These are phyloP conservation scores for Cenopis cana DNA, from an alignment of 2,888 invertebrate species.

Conservation along the genomic window DNA sequence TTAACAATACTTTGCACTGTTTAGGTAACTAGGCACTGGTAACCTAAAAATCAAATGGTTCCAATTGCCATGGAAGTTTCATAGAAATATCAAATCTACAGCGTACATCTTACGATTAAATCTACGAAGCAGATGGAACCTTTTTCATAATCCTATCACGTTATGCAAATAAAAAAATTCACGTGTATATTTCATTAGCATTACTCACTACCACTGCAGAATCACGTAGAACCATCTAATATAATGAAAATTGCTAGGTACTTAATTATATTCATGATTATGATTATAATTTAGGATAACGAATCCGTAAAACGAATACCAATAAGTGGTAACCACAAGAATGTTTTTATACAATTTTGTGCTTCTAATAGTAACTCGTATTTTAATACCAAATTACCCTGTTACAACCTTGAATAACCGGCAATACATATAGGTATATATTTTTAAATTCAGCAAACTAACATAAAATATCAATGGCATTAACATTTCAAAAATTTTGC, in stretches of 20 bases:
- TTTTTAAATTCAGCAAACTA: conserved; percentile 21
- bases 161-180: conserved; percentile 1
- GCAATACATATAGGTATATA: conserved; percentile 48
- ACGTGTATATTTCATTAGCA: background rate
- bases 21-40: conserved; percentile 15
- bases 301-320: conserved; percentile 31
- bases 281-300: conserved; percentile 27
- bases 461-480: conserved; percentile 14
- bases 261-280: conserved; percentile 13
- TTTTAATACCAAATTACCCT: conserved; percentile 65
- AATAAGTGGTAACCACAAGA: conserved; percentile 30
- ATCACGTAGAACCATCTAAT: conserved; percentile 3
- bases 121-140: conserved; percentile 2
- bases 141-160: background rate
- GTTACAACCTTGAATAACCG: conserved; percentile 70
- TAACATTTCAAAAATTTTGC: conserved; percentile 6
- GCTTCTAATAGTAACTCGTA: conserved; percentile 52
- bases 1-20: conserved; percentile 32
- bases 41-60: background rate
- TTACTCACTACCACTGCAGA: conserved; percentile 13
- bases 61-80: background rate
- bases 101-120: background rate
- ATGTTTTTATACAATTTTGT: conserved; percentile 57
- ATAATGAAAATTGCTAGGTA: conserved; percentile 24
- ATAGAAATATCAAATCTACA: background rate